Evolutionary conservation across 2,888 invertebrate genomes (phyloP).

Genomic region (Thymelicus sylvestris): DNA sequence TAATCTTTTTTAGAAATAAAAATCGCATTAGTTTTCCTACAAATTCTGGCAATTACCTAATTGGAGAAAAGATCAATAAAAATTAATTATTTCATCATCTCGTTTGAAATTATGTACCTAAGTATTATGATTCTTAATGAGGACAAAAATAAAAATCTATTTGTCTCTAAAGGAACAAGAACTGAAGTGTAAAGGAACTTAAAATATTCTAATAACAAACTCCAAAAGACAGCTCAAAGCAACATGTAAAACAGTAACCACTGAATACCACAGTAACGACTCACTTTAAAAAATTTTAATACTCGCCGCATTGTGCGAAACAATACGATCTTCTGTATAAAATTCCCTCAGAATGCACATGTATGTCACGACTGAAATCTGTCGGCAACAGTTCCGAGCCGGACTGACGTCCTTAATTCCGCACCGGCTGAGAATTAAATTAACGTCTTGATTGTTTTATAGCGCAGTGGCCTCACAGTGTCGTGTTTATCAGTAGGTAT

Average conservation of each 20-base stretch:
- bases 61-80: too few relatives aligned
- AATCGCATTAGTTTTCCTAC: too few relatives aligned
- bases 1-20: too few relatives aligned
- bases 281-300: background rate
- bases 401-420: conserved; percentile 23
- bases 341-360: conserved; percentile 17
- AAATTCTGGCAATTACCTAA: too few relatives aligned
- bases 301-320: background rate
- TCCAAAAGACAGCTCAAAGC: background rate
- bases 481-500: too few relatives aligned
- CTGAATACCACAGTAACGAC: background rate
- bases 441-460: conserved; percentile 16
- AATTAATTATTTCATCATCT: too few relatives aligned
- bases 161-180: too few relatives aligned
- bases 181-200: too few relatives aligned
- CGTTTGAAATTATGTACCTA: too few relatives aligned
- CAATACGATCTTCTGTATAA: conserved; percentile 7
- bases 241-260: background rate
- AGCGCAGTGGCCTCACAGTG: background rate
- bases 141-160: too few relatives aligned
- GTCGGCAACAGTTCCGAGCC: conserved; percentile 20
- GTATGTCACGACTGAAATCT: conserved; percentile 27
- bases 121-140: too few relatives aligned
- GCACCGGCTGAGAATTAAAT: conserved; percentile 18
- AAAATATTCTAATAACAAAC: too few relatives aligned